Base-by-base conservation (phyloP, 1,140 invertebrate species). In the Panulirus ornatus region DNA sequence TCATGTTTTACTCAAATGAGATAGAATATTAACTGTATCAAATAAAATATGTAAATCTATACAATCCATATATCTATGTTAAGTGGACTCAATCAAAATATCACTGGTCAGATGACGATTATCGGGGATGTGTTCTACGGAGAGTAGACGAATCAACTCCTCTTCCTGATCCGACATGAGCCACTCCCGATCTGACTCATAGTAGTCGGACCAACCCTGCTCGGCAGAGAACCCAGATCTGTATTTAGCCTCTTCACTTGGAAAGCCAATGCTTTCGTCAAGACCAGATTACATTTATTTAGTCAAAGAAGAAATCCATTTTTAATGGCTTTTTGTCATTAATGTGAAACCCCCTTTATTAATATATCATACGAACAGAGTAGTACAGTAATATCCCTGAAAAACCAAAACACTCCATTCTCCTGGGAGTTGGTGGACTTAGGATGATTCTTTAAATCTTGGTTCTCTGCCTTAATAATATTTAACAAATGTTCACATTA, bases 111-210 rank as follows among this genome's bases (percentile, higher is more conserved):
- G 90, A 90, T 91, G 91, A 47, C 90, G 81, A 30, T 84, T 58
- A 79, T 93, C 92, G 14, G 93, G 92, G 85, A 93, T 92, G 91
- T 93, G 93, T 92, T 94, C 94, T 66, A 93, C 92, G 91, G 93
- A 93, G 92, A 96, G 95, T 92, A 96, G 94, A 92, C 96, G 96
- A 92, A 97, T 95, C 81, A 97, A 94, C 94, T 97, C 96, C 92
- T 97, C 97, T 94, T 97, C 97, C 94, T 97, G 96, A 94, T 97
- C 96, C 47, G 96, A 97, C 92, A 96, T 95, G 94, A 96, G 96
- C 95, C 96, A 96, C 93, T 97, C 96, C 76, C 86, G 83, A 82
- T 92, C 92, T 47, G 91, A 91, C 92, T 92, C 92, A 81, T 86
- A 84, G 79, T 84, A 90, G 88, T 90, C 88, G 36, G 88, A 90